phyloP scores from a whole-genome alignment of 2,888 invertebrate species.

The Drosophila neotestacea region DNA sequence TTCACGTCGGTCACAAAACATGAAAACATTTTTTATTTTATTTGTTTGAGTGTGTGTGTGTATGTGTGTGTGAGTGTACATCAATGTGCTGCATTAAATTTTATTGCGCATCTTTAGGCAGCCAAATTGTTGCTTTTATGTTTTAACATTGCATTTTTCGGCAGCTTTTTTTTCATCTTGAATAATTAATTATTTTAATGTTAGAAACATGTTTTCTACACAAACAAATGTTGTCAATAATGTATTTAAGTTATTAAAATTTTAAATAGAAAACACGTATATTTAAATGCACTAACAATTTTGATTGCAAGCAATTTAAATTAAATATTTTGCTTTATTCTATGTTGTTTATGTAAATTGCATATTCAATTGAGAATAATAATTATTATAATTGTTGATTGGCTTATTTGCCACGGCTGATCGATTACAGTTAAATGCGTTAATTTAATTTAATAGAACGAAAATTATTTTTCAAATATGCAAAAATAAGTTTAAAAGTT shows the following conservation, averaged over 20 bases:
- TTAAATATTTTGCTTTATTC: too few species aligned
- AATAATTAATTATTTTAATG: constrained; percentile 8
- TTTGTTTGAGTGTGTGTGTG: constrained; percentile 13
- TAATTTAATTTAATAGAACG: not conserved
- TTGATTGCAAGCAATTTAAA: too few species aligned
- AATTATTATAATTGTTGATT: too few species aligned
- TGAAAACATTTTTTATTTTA: constrained; percentile 41
- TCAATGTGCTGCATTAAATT: constrained; percentile 49
- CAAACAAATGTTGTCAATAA: not conserved
- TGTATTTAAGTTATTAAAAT: not conserved
- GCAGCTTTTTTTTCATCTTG: not conserved
- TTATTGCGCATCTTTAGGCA: constrained; percentile 52
- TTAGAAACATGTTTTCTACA: constrained; percentile 18
- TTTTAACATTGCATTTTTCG: constrained; percentile 28
- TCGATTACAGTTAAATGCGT: not conserved
- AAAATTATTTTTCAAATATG: not conserved
- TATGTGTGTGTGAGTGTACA: constrained; percentile 5
- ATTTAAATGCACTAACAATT: not conserved
- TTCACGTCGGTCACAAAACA: constrained; percentile 54
- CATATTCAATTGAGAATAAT: too few species aligned
- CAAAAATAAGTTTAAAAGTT: not conserved
- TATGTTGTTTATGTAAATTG: too few species aligned
- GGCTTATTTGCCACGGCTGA: too few species aligned
- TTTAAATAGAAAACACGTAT: constrained; percentile 7
- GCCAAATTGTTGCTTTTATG: constrained; percentile 38